A percentile compares a stretch with the other conserved stretches of the same genome.
phyloP scores from a whole-genome alignment of 2,113 vertebrate species.

The Mirza zaza region DNA sequence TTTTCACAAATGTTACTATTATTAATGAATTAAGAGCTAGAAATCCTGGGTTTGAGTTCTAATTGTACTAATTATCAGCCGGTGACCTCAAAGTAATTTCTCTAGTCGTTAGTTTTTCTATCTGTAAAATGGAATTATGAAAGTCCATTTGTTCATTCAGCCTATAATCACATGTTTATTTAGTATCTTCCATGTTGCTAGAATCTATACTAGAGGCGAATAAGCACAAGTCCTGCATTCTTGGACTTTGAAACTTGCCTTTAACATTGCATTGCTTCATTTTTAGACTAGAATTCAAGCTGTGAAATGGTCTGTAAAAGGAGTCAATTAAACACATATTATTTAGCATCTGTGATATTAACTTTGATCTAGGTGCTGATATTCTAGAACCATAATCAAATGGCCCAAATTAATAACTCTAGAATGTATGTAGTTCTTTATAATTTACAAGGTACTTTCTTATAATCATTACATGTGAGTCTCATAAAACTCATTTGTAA shows the following conservation, averaged over 20 bases:
- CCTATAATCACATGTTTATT: neutral
- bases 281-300: neutral
- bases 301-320: neutral
- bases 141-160: neutral
- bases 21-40: neutral
- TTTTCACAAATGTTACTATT: slow-evolving; percentile 14
- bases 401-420: neutral
- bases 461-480: neutral
- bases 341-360: slow-evolving; percentile 6
- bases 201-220: neutral
- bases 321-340: neutral
- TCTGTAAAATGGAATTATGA: neutral
- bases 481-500: neutral
- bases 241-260: neutral
- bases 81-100: neutral
- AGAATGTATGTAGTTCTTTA: neutral
- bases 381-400: neutral
- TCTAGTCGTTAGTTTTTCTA: slow-evolving; percentile 1
- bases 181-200: neutral
- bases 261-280: neutral
- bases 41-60: neutral
- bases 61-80: neutral
- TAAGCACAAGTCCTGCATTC: neutral
- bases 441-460: neutral
- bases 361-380: neutral